Percentiles rank a stretch among this genome's conserved stretches.
These are phyloP conservation scores for Lottia scabra DNA, from an alignment of 2,888 invertebrate species.

Conservation along the genomic window DNA sequence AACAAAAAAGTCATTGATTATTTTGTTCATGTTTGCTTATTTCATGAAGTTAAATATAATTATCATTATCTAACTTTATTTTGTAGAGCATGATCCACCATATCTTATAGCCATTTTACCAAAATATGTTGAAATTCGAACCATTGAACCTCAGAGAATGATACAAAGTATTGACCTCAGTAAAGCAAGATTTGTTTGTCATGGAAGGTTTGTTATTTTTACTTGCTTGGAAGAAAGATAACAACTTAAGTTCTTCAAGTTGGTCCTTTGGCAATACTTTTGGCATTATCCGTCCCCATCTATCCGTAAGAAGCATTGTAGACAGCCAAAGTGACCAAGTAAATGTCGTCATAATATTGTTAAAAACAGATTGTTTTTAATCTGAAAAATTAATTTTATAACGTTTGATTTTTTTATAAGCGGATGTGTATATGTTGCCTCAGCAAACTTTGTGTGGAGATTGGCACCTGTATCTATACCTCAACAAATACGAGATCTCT, in stretches of 20 bases:
- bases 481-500: conserved; percentile 84
- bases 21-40: no score
- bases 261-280: no score
- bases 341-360: no score
- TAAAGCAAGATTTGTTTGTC: conserved; percentile 61
- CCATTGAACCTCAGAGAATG: conserved; percentile 82
- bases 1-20: no score
- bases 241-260: no score
- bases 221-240: background rate
- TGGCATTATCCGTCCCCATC: no score
- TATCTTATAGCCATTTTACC: conserved; percentile 88
- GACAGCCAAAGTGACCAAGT: no score
- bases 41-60: no score
- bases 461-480: conserved; percentile 84
- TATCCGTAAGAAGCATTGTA: no score
- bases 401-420: conserved; percentile 33
- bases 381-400: no score
- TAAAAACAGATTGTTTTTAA: no score
- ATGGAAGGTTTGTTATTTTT: conserved; percentile 50
- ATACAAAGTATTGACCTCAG: conserved; percentile 84
- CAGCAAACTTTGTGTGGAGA: conserved; percentile 81
- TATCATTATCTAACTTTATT: background rate
- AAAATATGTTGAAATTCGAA: conserved; percentile 86
- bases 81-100: conserved; percentile 89
- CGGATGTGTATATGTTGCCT: conserved; percentile 88